Base-by-base conservation (phyloP, 2,888 invertebrate genomes). In the Parapristionchus giblindavisi region DNA sequence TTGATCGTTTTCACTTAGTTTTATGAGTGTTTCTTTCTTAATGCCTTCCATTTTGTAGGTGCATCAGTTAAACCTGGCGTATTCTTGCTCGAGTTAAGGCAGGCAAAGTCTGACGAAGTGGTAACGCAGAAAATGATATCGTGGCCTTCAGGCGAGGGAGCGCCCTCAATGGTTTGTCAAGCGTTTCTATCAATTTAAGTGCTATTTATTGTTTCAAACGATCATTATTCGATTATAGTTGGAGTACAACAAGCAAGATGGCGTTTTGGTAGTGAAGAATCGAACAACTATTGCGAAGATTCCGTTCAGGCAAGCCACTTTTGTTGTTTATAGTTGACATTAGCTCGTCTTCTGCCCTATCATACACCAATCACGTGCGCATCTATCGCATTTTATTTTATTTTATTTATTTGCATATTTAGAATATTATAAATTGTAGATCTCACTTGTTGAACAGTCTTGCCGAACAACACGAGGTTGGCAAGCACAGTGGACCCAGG, bases 111-210 rank as follows among this genome's bases (percentile, higher is more conserved):
- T 34, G 70, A 70, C 6, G n/a, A 38, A 17, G 43, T 70, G 34
- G n/a, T 70, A 11, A 21, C 29, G 1, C 8, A 36, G 2, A 52
- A 70, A 38, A 5, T 38, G 21, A 27, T 70, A 1, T 38, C 70
- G 8, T 70, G 70, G 70, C 70, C 70, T 29, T 38, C 70, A 11
- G 70, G 54, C 2, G 70, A 70, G 27, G 70, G 54, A 34, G 36
- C 38, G 8, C 70, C 70, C 0, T 43, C 54, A 36, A 54, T 54
- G 70, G 70, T 70, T 27, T n/a, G 4, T 1, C 27, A 1, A 21
- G 6, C 34, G 34, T 36, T 43, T 43, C 29, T 43, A 2, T 32
- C 21, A 32, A 32, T 24, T 27, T 17, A 27, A 32, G 0, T 63
- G 24, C 43, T 27, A 14, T 40, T 36, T n/a, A n/a, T 54, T n/a